Base-by-base conservation (phyloP, 1,140 invertebrate species). In the Schlechtendalia chinensis region DNA sequence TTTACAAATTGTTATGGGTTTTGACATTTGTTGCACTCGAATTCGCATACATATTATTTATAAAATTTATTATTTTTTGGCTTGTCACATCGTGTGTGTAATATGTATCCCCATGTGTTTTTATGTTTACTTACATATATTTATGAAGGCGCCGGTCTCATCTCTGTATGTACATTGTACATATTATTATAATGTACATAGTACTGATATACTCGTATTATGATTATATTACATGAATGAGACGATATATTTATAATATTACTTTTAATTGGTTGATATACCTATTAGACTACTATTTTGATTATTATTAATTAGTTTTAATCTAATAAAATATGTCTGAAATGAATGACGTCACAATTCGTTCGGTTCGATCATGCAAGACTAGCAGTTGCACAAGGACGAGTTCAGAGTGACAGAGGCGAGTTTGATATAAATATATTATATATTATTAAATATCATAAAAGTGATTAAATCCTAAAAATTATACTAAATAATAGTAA, bases 321-420 rank as follows among this genome's bases (percentile, higher is more conserved):
- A 39, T 39, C 32, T 39, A 8, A 39, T 39, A 39, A 3, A 4
- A 39, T n/a, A 39, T 8, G 32, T 39, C 47, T 5, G 29, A 71
- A 50, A 27, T 27, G 53, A 50, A 19, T 27, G 27, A 72, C 69
- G 27, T 54, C 69, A 54, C 69, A 72, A 54, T n/a, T 72, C 24
- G 47, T 72, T 72, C 17, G 69, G 17, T 72, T 54, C 69, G 69
- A 72, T 12, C 69, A 72, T 72, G 69, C 69, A 72, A 54, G 47
- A 72, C 69, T 72, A 72, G 45, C 39, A 27, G 17, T 71, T 53
- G 17, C 47, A 54, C 24, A 47, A 54, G 69, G 50, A 72, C 50
- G 50, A 72, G 47, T 54, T 72, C 24, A 53, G 69, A 72, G 69
- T 72, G 69, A 72, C 69, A 72, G 69, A 72, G 69, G 69, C 47